These are phyloP conservation scores for Drosophila vallismaia DNA, from an alignment of 2,888 invertebrate genomes.

Conservation along the genomic window DNA sequence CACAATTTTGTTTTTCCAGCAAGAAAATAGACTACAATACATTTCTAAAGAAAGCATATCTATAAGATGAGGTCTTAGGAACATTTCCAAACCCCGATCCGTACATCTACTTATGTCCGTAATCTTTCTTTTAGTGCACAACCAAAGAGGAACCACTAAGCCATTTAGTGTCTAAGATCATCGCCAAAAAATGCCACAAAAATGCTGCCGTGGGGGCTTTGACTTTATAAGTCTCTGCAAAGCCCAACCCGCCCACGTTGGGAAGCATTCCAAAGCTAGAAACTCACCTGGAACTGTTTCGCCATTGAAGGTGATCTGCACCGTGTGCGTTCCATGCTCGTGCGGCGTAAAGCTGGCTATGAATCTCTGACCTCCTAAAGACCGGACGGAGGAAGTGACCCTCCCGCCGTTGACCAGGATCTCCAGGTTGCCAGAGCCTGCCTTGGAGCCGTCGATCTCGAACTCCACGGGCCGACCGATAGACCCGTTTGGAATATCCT, in stretches of 20 bases:
- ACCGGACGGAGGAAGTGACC: conserved; percentile 96
- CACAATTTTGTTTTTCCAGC: too few species aligned
- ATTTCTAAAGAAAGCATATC: too few species aligned
- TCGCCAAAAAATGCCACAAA: conserved; percentile 12
- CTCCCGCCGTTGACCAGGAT: conserved; percentile 97
- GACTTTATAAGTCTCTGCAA: conserved; percentile 22
- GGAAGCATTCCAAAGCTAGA: background rate
- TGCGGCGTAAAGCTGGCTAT: conserved; percentile 97
- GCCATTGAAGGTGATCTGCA: conserved; percentile 97
- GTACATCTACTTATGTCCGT: too few species aligned
- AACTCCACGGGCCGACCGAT: conserved; percentile 97
- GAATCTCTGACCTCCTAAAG: conserved; percentile 94
- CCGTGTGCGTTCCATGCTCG: conserved; percentile 92
- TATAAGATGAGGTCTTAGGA: too few species aligned
- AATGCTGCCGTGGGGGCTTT: conserved; percentile 15
- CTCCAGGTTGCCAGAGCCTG: conserved; percentile 98
- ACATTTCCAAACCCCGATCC: too few species aligned
- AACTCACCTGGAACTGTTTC: conserved; percentile 94
- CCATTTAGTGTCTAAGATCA: conserved; percentile 4
- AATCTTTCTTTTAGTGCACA: background rate
- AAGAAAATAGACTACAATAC: too few species aligned
- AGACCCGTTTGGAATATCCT: conserved; percentile 92
- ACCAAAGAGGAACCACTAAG: background rate
- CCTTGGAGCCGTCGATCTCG: conserved; percentile 97
- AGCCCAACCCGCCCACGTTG: conserved; percentile 19